phyloP scores from a whole-genome alignment of 2,113 vertebrate genomes.

The Brachirus orientalis region DNA sequence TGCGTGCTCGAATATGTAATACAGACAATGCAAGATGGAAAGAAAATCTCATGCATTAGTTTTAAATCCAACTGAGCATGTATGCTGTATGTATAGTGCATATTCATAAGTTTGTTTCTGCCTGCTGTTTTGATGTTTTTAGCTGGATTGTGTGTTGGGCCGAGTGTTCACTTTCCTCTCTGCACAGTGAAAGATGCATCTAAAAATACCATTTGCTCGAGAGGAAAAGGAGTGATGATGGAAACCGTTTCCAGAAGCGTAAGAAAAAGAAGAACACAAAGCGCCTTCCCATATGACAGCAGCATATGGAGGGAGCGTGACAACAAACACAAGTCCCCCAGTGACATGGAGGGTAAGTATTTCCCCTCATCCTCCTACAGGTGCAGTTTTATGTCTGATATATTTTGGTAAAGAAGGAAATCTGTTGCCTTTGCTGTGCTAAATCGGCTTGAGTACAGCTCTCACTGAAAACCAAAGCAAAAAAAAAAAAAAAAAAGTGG shows the following conservation, averaged over 20 bases:
- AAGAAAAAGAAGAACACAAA: constrained; percentile 12
- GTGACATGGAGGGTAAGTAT: constrained; percentile 16
- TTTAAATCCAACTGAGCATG: background rate
- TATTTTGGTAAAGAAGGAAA: background rate
- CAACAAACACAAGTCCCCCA: background rate
- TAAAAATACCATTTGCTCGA: constrained; percentile 59
- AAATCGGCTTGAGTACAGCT: background rate
- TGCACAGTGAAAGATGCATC: constrained; percentile 41
- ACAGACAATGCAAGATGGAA: background rate
- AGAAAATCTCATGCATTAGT: background rate
- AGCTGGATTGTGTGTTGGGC: too few species aligned
- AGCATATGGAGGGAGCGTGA: constrained; percentile 2
- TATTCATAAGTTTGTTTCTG: too few species aligned
- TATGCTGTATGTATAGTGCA: too few species aligned
- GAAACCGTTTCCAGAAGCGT: constrained; percentile 48
- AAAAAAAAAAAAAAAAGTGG: too few species aligned
- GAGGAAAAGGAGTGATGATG: constrained; percentile 56
- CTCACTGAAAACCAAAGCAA: background rate
- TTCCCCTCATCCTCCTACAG: constrained; percentile 1
- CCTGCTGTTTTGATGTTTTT: too few species aligned
- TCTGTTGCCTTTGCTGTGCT: background rate
- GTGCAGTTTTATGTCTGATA: too few species aligned
- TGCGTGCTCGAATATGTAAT: background rate
- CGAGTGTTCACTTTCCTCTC: constrained; percentile 34
- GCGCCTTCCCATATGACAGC: constrained; percentile 24